Percentiles rank a stretch among this genome's conserved stretches.
Evolutionary conservation across 2,888 invertebrate genomes (phyloP).

Genomic region (Mythimna loreyi): DNA sequence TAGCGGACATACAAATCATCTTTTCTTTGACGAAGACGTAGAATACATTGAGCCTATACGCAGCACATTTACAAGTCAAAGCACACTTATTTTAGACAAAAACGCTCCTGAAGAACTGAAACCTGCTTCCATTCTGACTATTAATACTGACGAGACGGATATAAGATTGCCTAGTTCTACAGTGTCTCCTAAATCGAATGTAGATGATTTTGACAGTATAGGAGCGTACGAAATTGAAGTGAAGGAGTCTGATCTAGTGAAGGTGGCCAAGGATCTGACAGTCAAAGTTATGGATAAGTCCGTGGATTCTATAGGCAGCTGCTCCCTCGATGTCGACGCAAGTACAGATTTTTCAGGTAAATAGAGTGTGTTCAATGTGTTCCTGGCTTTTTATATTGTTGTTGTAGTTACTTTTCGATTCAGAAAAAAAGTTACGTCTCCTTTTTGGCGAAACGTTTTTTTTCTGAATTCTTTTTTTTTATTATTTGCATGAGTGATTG

Average conservation of each 20-base stretch:
- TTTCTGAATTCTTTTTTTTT: constrained; percentile 18
- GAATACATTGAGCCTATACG: constrained; percentile 89
- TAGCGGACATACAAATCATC: constrained; percentile 83
- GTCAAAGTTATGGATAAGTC: constrained; percentile 93
- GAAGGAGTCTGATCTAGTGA: constrained; percentile 84
- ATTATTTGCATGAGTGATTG: constrained; percentile 45
- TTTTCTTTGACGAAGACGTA: constrained; percentile 86
- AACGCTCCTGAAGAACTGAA: constrained; percentile 74
- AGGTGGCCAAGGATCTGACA: constrained; percentile 81
- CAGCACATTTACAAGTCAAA: constrained; percentile 88
- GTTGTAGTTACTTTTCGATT: constrained; percentile 63
- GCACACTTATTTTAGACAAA: constrained; percentile 87
- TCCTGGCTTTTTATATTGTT: constrained; percentile 64
- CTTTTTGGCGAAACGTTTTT: neutral
- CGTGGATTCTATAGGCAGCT: constrained; percentile 96
- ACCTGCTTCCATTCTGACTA: constrained; percentile 83
- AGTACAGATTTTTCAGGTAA: constrained; percentile 94
- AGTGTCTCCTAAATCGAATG: constrained; percentile 83
- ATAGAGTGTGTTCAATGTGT: constrained; percentile 71
- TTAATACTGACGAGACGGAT: constrained; percentile 87
- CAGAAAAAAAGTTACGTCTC: constrained; percentile 18
- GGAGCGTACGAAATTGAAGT: constrained; percentile 88
- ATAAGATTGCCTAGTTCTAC: constrained; percentile 87
- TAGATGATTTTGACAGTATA: constrained; percentile 85
- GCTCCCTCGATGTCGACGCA: constrained; percentile 96